Evolutionary conservation across 1,140 invertebrate genomes (phyloP).

Genomic region (Psix sp.): DNA sequence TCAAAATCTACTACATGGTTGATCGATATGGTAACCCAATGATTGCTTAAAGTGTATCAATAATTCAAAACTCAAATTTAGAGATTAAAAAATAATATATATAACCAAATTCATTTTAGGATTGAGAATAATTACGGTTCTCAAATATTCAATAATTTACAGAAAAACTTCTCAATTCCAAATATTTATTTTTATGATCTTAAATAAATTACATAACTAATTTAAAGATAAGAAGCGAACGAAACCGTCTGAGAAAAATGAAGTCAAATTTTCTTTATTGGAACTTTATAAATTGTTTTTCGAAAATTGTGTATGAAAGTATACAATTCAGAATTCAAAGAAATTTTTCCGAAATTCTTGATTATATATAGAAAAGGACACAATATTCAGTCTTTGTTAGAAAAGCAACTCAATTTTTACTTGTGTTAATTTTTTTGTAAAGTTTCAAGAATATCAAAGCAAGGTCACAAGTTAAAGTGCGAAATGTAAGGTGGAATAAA

Average conservation of each 20-base stretch:
- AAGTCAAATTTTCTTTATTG: too few species aligned
- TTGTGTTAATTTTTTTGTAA: neutral
- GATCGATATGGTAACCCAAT: slow-evolving; percentile 39
- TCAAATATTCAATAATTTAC: too few species aligned
- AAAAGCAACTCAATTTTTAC: neutral
- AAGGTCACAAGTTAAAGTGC: slow-evolving; percentile 8
- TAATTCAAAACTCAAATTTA: slow-evolving; percentile 34
- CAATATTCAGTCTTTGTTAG: neutral
- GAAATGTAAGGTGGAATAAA: slow-evolving; percentile 37
- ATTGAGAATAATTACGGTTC: too few species aligned
- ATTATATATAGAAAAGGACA: neutral
- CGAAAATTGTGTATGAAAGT: neutral
- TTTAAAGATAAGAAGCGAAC: too few species aligned
- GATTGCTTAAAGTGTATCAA: slow-evolving; percentile 36
- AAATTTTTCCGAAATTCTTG: neutral
- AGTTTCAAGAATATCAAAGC: slow-evolving; percentile 12
- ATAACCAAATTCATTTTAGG: too few species aligned
- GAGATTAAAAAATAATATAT: too few species aligned
- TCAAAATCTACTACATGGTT: slow-evolving; percentile 27
- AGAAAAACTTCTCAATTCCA: too few species aligned
- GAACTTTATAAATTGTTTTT: too few species aligned
- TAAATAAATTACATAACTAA: too few species aligned
- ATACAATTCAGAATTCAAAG: neutral
- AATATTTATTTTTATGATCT: too few species aligned
- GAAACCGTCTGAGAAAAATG: too few species aligned